These are phyloP conservation scores for Polyommatus iphigenia DNA, from an alignment of 2,888 invertebrate genomes.

Conservation along the genomic window DNA sequence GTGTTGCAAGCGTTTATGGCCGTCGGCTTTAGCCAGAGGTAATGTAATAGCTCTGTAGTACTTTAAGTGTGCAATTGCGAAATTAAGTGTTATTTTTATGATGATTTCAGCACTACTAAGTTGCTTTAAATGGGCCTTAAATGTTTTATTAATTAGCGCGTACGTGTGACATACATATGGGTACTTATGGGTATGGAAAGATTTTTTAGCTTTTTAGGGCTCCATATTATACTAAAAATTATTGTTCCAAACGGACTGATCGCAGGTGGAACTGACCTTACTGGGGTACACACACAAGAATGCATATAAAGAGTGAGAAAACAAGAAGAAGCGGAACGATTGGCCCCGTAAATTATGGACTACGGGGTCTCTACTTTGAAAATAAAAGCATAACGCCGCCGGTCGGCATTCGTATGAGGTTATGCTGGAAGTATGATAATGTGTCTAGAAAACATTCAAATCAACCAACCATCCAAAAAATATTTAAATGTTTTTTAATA, in stretches of 20 bases:
- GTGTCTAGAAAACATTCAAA: background rate
- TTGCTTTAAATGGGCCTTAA: slow-evolving; percentile 77
- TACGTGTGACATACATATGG: slow-evolving; percentile 38
- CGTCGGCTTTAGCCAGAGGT: slow-evolving; percentile 59
- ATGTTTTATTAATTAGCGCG: slow-evolving; percentile 74
- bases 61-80: slow-evolving; percentile 77
- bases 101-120: slow-evolving; percentile 78
- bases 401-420: background rate
- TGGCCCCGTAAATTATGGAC: background rate
- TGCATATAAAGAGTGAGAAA: background rate
- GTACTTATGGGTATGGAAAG: background rate
- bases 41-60: slow-evolving; percentile 68
- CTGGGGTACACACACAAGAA: too few relatives aligned
- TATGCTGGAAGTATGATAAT: background rate
- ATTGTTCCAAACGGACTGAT: background rate
- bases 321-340: background rate
- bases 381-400: background rate
- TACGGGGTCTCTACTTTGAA: background rate
- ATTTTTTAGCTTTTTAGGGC: background rate
- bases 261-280: background rate
- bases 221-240: background rate
- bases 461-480: background rate
- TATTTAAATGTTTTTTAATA: background rate
- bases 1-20: slow-evolving; percentile 60
- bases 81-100: slow-evolving; percentile 81